phyloP scores from a whole-genome alignment of 2,888 invertebrate species.

The Nasonia oneida region DNA sequence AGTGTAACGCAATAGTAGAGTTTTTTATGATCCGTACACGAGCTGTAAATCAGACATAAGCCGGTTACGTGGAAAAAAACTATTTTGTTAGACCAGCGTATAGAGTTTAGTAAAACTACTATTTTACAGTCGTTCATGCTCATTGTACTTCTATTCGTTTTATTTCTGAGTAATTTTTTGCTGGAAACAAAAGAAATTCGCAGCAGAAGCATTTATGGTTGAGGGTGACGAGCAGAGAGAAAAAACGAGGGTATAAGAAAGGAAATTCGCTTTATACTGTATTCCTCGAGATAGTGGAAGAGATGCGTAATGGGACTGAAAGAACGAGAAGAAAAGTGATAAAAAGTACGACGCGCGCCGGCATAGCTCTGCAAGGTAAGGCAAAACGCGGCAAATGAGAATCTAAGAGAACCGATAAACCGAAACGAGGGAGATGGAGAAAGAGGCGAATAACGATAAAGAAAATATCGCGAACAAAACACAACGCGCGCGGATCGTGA shows the following conservation, averaged over 20 bases:
- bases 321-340: not conserved
- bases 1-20: too few species aligned
- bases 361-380: not conserved
- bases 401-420: not conserved
- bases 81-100: not conserved
- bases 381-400: not conserved
- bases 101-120: not conserved
- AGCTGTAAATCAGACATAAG: not conserved
- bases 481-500: not conserved
- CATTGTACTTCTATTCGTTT: too few species aligned
- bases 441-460: not conserved
- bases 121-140: not conserved
- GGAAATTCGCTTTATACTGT: not conserved
- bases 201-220: not conserved
- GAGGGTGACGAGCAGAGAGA: too few species aligned
- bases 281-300: not conserved
- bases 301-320: not conserved
- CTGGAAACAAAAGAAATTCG: not conserved
- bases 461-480: not conserved
- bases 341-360: not conserved
- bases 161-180: not conserved
- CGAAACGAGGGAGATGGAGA: not conserved
- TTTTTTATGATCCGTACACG: too few species aligned
- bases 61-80: not conserved
- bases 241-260: not conserved